Evolutionary conservation across 2,113 vertebrate species (phyloP), one percentile per base, ranked within the genome.

Genomic region (Chauna torquata): DNA sequence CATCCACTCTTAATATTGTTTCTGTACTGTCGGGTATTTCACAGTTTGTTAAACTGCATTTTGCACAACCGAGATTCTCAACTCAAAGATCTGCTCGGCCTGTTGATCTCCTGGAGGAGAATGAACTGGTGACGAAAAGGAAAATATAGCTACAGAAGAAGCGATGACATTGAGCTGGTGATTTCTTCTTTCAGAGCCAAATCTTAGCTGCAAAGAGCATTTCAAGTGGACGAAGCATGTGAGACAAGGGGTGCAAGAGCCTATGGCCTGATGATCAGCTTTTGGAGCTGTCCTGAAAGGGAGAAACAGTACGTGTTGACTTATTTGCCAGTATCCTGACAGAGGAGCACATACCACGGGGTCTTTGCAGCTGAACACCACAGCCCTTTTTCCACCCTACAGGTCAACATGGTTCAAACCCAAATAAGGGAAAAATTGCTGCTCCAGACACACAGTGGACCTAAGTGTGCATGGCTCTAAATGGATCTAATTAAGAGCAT

Each of bases 1-100:
- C 92, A 89, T 91, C 57, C 70, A 83, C 80, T 44, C 40, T 90
- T 97, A 94, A 96, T 95, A 91, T 70, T 92, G 85, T 91, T 93
- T 91, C 94, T 88, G 45, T 62, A 76, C 76, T 50, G 76, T 38
- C 3, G 14, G 49, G 79, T 94, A 72, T 94, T 95, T 94, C 72
- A 94, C 49, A 83, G 76, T 86, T 88, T 81, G 36, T 93, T 91
- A 87, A 86, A 75, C 45, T 8, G 4, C 40, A 38, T 90, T 95
- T 95, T 97, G 28, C 92, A 86, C 82, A 84, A 68, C 32, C 32
- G 45, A 80, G 76, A 30, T 82, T 97, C 94, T 86, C 77, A 70
- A 32, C 86, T 91, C 68, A 49, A 92, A 95, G 45, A 84, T 42
- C 34, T 92, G 32, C 40, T 95, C 74, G 79, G 61, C 16, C 70